phyloP scores from a whole-genome alignment of 2,797 vertebrate species.

The Hippocampus kuda region DNA sequence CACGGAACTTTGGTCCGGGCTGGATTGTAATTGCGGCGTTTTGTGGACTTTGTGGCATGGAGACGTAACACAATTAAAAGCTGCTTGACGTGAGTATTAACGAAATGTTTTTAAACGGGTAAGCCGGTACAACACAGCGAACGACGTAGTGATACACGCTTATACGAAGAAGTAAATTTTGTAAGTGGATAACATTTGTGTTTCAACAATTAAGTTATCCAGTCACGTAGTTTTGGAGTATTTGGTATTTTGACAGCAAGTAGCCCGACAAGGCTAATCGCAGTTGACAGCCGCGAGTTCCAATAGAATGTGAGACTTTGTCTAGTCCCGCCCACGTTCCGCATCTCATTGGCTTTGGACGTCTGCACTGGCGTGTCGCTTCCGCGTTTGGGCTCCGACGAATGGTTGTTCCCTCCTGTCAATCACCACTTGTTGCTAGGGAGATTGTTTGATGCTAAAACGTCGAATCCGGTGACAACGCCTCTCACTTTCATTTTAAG shows the following conservation, averaged over 20 bases:
- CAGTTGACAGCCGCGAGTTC: conserved; percentile 16
- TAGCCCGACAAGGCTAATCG: conserved; percentile 46
- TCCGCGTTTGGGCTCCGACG: conserved; percentile 4
- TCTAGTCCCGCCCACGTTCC: conserved; percentile 23
- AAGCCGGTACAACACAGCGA: conserved; percentile 12
- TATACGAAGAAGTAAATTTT: not conserved
- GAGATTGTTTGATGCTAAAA: conserved; percentile 70
- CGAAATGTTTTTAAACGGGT: conserved; percentile 30
- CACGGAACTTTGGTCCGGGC: conserved; percentile 35
- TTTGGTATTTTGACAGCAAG: conserved; percentile 10
- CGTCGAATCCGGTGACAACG: conserved; percentile 35
- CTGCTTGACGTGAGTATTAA: conserved; percentile 58
- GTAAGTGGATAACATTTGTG: not conserved
- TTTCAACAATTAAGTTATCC: not conserved
- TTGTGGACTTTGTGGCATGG: conserved; percentile 33
- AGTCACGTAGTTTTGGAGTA: conserved; percentile 14
- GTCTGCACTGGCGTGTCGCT: conserved; percentile 45
- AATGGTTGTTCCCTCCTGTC: conserved; percentile 44
- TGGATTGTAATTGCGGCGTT: not conserved
- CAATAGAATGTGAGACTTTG: conserved; percentile 38
- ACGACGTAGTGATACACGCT: not conserved
- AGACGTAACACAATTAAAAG: conserved; percentile 1
- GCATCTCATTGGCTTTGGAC: conserved; percentile 50
- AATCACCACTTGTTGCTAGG: conserved; percentile 75
- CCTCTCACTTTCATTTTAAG: conserved; percentile 38